Evolutionary conservation across 2,113 vertebrate genomes (phyloP).

Genomic region (Dinomys branickii): DNA sequence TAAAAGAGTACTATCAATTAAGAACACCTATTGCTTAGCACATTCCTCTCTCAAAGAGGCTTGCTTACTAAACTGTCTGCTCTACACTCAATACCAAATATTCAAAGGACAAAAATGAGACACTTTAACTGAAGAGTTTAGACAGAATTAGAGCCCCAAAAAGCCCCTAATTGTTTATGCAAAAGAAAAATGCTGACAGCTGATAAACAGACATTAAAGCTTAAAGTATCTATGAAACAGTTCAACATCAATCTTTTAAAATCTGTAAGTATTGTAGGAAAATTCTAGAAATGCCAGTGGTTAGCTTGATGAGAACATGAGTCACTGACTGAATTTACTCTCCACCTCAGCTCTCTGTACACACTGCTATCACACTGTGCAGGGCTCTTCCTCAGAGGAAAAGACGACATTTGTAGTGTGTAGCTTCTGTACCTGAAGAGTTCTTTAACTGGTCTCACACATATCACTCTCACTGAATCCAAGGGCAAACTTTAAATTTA

Average conservation of each 20-base stretch:
- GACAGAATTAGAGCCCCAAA: too few relatives aligned
- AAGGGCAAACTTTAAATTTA: background rate
- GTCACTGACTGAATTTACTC: background rate
- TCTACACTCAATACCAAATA: background rate
- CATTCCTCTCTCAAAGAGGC: background rate
- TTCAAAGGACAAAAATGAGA: slow-evolving; percentile 45
- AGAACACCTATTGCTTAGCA: background rate
- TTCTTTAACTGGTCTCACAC: background rate
- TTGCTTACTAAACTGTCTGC: background rate
- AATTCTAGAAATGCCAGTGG: background rate
- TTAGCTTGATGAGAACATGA: background rate
- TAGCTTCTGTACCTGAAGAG: slow-evolving; percentile 12
- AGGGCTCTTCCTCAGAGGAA: background rate
- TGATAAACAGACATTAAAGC: background rate
- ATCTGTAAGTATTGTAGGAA: background rate
- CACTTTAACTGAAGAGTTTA: slow-evolving; percentile 15
- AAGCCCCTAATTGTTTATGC: slow-evolving; percentile 1
- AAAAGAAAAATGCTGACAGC: slow-evolving; percentile 53
- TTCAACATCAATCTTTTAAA: background rate
- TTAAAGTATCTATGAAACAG: background rate
- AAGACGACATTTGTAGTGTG: background rate
- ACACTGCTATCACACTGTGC: background rate
- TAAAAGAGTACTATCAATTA: slow-evolving; percentile 25
- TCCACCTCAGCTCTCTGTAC: background rate
- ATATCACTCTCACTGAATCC: slow-evolving; percentile 16